Conservation (phyloP, 1,140 invertebrate species). For the Tetragonula clypearis region DNA sequence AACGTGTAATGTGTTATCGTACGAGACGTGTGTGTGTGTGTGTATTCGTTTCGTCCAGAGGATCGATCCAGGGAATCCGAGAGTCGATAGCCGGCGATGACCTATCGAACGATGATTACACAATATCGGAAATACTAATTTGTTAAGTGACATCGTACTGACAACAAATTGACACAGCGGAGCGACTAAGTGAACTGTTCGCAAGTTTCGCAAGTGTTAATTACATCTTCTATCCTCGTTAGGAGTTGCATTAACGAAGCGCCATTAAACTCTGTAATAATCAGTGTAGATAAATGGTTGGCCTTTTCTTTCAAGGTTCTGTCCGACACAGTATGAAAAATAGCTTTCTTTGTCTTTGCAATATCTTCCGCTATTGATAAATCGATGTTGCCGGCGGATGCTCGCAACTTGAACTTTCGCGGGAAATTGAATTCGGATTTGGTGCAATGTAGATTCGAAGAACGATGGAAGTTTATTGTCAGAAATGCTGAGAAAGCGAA, state of each 20-base stretch:
- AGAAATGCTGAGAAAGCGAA: too few species aligned
- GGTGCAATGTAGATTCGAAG: too few species aligned
- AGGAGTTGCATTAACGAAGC: slow-evolving; percentile 8
- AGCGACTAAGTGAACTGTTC: slow-evolving; percentile 12
- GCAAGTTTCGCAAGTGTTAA: slow-evolving; percentile 29
- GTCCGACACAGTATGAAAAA: neutral
- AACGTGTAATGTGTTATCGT: neutral
- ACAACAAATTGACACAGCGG: neutral
- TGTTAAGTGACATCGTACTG: slow-evolving; percentile 1
- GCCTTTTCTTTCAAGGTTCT: neutral
- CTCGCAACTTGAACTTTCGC: neutral
- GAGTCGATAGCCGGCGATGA: neutral
- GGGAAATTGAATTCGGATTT: neutral
- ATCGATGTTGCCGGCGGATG: neutral
- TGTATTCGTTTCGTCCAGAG: neutral
- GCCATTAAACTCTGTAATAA: slow-evolving; percentile 35
- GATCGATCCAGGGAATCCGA: neutral
- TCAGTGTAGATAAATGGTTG: slow-evolving; percentile 26
- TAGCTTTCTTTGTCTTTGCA: neutral
- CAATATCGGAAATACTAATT: neutral
- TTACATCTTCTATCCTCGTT: slow-evolving; percentile 14
- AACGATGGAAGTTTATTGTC: too few species aligned
- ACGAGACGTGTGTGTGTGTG: neutral
- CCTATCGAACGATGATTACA: neutral
- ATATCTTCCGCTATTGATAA: neutral